phyloP scores from a whole-genome alignment of 2,797 vertebrate genomes.

The Clarias pachynema region DNA sequence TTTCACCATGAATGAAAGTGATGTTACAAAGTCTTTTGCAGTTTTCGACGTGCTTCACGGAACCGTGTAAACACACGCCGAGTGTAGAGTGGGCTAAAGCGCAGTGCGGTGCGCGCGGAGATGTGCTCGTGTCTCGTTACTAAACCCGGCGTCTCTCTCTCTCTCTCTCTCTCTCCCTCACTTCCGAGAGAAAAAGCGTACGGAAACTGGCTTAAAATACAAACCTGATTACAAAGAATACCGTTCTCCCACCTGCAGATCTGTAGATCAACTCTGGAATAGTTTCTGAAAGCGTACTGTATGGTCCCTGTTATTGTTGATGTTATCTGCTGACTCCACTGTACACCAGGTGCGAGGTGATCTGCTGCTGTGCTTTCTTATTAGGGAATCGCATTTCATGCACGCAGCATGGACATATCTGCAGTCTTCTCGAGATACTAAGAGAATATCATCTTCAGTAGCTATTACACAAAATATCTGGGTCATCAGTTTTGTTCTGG shows the following conservation, averaged over 20 bases:
- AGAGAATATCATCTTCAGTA: not conserved
- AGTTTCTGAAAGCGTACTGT: not conserved
- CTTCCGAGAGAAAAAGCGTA: not conserved
- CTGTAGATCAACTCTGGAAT: slow-evolving; percentile 10
- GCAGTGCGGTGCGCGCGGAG: slow-evolving; percentile 16
- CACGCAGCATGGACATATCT: not conserved
- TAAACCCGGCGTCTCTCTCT: not conserved
- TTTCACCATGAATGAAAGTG: too few relatives aligned
- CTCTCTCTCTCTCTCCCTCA: too few relatives aligned
- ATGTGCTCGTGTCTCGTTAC: not conserved
- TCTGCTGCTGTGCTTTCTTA: not conserved
- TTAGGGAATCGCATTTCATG: not conserved
- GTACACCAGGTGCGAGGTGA: not conserved
- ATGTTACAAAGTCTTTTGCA: not conserved
- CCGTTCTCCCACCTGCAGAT: not conserved
- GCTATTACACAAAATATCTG: not conserved
- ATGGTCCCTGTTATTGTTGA: not conserved
- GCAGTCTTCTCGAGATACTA: not conserved
- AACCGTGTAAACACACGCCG: not conserved
- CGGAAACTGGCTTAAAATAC: not conserved
- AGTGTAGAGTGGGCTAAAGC: not conserved
- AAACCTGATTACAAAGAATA: too few relatives aligned
- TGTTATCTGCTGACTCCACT: not conserved
- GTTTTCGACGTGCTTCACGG: too few relatives aligned
- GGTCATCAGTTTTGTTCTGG: not conserved